phyloP scores from a whole-genome alignment of 2,888 invertebrate species.

The Parnassius apollo region DNA sequence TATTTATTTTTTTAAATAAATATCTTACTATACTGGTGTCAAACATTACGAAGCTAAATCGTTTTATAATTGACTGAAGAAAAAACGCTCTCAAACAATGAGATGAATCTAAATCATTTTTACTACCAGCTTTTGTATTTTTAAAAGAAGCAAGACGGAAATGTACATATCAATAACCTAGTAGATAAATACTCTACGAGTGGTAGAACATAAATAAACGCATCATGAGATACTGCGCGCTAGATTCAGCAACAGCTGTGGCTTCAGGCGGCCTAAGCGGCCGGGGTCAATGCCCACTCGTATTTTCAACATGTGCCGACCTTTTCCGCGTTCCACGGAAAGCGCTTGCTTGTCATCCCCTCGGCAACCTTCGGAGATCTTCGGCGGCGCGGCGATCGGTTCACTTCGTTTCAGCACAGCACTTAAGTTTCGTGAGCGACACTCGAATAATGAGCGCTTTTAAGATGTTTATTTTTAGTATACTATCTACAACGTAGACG shows the following conservation, averaged over 20 bases:
- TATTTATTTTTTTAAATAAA: too few species aligned
- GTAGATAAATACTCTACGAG: slow-evolving; percentile 40
- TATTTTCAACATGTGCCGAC: slow-evolving; percentile 80
- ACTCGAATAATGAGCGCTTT: slow-evolving; percentile 27
- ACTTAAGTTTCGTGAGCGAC: slow-evolving; percentile 32
- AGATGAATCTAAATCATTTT: not conserved
- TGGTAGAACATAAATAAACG: slow-evolving; percentile 58
- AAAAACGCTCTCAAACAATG: too few species aligned
- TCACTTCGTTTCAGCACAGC: slow-evolving; percentile 33
- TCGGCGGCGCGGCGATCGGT: slow-evolving; percentile 50
- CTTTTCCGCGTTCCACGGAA: slow-evolving; percentile 80
- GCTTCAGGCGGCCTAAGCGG: slow-evolving; percentile 61
- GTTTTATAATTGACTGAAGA: too few species aligned
- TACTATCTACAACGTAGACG: slow-evolving; percentile 26
- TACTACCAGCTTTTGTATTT: not conserved
- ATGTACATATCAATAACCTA: slow-evolving; percentile 33
- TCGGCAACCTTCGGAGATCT: slow-evolving; percentile 62
- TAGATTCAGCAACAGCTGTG: slow-evolving; percentile 76
- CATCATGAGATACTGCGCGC: slow-evolving; percentile 62
- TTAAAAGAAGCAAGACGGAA: slow-evolving; percentile 10
- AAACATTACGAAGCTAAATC: too few species aligned
- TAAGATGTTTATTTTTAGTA: slow-evolving; percentile 30
- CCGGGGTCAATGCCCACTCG: slow-evolving; percentile 78
- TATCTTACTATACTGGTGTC: too few species aligned
- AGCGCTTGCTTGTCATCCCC: slow-evolving; percentile 71